Conservation (phyloP, 2,113 vertebrate species). For the Pogonocichla stellata region DNA sequence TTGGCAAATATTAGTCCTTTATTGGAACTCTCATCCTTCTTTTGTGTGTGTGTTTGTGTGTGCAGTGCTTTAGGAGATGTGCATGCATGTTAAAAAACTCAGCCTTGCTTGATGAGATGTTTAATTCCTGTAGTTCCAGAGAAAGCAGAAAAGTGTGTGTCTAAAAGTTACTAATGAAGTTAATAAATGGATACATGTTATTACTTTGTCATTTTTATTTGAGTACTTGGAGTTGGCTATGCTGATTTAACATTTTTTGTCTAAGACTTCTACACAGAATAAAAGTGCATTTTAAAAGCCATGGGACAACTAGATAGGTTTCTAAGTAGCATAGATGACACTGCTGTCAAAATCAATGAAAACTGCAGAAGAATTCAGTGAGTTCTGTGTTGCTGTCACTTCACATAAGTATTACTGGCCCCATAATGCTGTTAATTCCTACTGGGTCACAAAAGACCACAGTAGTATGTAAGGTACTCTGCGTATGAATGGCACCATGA, state of each 20-base stretch:
- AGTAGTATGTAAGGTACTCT: not conserved
- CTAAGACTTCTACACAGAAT: not conserved
- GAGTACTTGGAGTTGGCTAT: not conserved
- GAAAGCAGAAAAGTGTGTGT: not conserved
- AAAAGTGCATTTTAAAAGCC: slow-evolving; percentile 27
- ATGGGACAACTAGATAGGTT: not conserved
- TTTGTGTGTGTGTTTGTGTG: not conserved
- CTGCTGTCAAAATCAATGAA: slow-evolving; percentile 51
- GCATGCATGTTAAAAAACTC: not conserved
- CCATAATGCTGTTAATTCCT: slow-evolving; percentile 28
- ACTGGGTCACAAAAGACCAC: not conserved
- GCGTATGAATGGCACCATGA: not conserved
- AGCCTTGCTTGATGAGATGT: not conserved
- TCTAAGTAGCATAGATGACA: not conserved
- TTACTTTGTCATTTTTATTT: not conserved
- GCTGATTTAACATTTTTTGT: not conserved
- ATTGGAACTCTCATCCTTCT: not conserved
- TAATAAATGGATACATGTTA: not conserved
- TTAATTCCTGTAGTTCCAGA: not conserved
- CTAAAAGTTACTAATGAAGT: not conserved
- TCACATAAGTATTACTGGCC: slow-evolving; percentile 20
- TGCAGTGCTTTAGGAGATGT: not conserved
- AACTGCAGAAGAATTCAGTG: slow-evolving; percentile 8
- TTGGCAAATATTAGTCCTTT: not conserved
- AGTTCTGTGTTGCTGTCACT: slow-evolving; percentile 20